Base-by-base conservation (phyloP, 1,140 invertebrate genomes). In the Macrosteles quadrilineatus region DNA sequence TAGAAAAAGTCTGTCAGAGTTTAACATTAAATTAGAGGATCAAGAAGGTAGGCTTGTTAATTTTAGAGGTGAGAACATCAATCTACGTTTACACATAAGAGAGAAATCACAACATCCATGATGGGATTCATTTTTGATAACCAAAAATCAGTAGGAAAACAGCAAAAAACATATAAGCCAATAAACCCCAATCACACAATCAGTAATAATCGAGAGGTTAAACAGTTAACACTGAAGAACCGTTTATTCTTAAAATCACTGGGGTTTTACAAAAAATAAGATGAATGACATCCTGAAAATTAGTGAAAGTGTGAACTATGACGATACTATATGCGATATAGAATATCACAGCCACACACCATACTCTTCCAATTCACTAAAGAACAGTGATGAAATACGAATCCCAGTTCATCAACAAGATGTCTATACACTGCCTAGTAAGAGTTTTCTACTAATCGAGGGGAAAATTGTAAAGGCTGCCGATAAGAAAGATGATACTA, bases 341-440 rank as follows among this genome's bases (percentile, higher is more conserved):
- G 77, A 81, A 68, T 70, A 73, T 62, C 77, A 80, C 76, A 72
- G 73, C 29, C 75, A 79, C 71, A 70, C 75, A 73, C 77, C 78
- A 21, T 80, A 79, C 69, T 66, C 73, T 31, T 73, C 74, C 32
- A 75, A 75, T 73, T 75, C 77, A 11, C 77, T 75, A 68, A 72
- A 31, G 25, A 43, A 67, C 47, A 43, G 45, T 63, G 65, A 69
- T 45, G 59, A 50, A 59, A 55, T 81, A 64, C 63, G 77, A 25
- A 82, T 81, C 25, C 17, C 72, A 1, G 73, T 80, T 59, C 72
- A 79, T 73, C 77, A 82, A 72, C 77, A 81, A 75, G 76, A 81
- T 73, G 55, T 78, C 17, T 76, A 76, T 59, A 68, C 79, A 17
- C 59, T 80, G 66, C 78, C 78, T 23, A 63, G 67, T 43, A 65